Percentiles rank a stretch among this genome's conserved stretches.
These are phyloP conservation scores for Panulirus ornatus DNA, from an alignment of 1,140 invertebrate genomes.

Conservation along the genomic window DNA sequence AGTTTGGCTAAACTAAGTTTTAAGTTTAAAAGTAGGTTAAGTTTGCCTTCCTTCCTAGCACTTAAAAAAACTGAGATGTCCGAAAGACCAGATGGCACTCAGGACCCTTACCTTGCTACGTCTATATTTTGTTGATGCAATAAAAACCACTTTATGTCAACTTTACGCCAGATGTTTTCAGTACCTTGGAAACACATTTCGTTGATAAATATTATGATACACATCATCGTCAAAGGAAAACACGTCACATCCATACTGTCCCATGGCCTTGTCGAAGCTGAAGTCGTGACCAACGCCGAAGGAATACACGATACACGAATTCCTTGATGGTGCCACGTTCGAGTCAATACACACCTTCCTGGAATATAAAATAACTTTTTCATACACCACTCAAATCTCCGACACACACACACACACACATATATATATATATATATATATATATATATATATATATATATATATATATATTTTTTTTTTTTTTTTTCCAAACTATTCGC, in stretches of 20 bases:
- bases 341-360: conserved; percentile 51
- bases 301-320: conserved; percentile 54
- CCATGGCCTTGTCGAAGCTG: conserved; percentile 55
- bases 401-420: neutral
- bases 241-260: conserved; percentile 32
- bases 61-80: no score
- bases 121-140: no score
- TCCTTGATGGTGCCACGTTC: neutral
- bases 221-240: conserved; percentile 58
- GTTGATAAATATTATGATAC: conserved; percentile 4
- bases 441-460: no score
- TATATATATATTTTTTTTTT: no score
- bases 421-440: neutral
- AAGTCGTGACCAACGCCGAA: conserved; percentile 61
- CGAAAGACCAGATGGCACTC: no score
- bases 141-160: no score
- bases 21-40: no score
- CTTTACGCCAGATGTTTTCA: no score
- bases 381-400: neutral
- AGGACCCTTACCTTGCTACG: no score
- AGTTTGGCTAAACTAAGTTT: no score
- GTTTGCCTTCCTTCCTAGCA: no score
- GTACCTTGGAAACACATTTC: conserved; percentile 21
- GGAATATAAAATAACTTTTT: neutral
- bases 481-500: no score